Evolutionary conservation across 1,140 invertebrate species (phyloP), one percentile per base, ranked within the genome.

Genomic region (Drosophila ficusphila): DNA sequence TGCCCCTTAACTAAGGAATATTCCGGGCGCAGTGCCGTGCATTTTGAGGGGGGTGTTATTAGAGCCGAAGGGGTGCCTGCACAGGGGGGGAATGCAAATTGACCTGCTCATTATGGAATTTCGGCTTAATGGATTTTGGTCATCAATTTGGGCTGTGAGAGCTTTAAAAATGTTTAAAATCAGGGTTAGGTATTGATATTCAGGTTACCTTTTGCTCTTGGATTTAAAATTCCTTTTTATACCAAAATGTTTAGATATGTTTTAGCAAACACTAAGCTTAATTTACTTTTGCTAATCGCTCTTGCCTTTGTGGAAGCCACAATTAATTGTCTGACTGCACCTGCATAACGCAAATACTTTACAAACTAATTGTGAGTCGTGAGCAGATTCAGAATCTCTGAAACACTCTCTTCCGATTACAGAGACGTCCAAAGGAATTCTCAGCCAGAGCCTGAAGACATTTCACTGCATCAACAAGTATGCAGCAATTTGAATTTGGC

Each of bases 401-500:
- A 1, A 14, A 3, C 41, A 6, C 12, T 5, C 5, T 7, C 9
- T 4, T 2, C 19, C 8, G 16, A 8, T 27, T 8, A 3, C 21
- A 18, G 7, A 18, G 36, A 21, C 42, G 34, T 34, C 29, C 11
- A 21, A 12, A 33, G 46, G 36, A 31, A 52, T 65, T 51, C 21
- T 11, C 14, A 39, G 19, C 19, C 33, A 14, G 7, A 14, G 12
- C 58, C 62, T 3, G 11, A 65, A 64, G 60, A 36, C 44, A 67
- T 65, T 36, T 12, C 57, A 38, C 23, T 65, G 61, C 62, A 65
- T 25, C 62, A 67, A 65, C 60, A 67, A 49, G 58, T 64, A 65
- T 65, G 62, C 60, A 51, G 60, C 61, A 67, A 67, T 51, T 51
- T 67, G 21, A 65, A 23, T 65, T 49, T 33, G 62, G 62, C 62